phyloP scores from a whole-genome alignment of 2,888 invertebrate genomes.

The Barypeithes pellucidus region DNA sequence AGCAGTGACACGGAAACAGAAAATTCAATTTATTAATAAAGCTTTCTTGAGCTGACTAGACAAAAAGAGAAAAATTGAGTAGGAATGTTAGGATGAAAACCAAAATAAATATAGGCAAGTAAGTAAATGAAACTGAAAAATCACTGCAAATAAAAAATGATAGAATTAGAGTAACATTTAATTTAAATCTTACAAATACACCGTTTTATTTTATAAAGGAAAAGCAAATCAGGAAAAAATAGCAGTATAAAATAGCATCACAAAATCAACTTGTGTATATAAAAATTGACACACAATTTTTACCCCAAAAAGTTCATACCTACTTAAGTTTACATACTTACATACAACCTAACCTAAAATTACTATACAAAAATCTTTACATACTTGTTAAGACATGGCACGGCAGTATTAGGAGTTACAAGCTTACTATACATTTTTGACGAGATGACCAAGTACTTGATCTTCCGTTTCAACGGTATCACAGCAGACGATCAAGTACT shows the following conservation, averaged over 20 bases:
- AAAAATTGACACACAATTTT: conserved; percentile 36
- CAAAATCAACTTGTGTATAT: conserved; percentile 45
- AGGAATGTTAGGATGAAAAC: conserved; percentile 52
- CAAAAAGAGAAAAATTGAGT: conserved; percentile 48
- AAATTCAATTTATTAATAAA: not conserved
- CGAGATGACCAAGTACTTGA: conserved; percentile 59
- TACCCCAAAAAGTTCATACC: conserved; percentile 43
- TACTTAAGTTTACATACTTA: conserved; percentile 58
- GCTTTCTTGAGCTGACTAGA: conserved; percentile 61
- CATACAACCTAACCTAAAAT: conserved; percentile 61
- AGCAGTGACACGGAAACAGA: conserved; percentile 35
- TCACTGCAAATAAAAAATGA: conserved; percentile 38
- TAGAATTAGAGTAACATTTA: not conserved
- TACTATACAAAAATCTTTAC: conserved; percentile 69
- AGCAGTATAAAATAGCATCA: conserved; percentile 42
- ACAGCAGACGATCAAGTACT: conserved; percentile 66
- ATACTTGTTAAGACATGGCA: conserved; percentile 64
- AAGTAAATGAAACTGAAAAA: conserved; percentile 45
- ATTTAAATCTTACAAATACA: conserved; percentile 33
- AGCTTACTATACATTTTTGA: conserved; percentile 65
- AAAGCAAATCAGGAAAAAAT: conserved; percentile 16
- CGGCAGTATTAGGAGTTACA: conserved; percentile 66
- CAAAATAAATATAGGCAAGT: conserved; percentile 35
- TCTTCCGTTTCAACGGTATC: conserved; percentile 60
- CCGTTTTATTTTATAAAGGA: conserved; percentile 11